phyloP scores from a whole-genome alignment of 2,113 vertebrate genomes.

The Penelope pileata region DNA sequence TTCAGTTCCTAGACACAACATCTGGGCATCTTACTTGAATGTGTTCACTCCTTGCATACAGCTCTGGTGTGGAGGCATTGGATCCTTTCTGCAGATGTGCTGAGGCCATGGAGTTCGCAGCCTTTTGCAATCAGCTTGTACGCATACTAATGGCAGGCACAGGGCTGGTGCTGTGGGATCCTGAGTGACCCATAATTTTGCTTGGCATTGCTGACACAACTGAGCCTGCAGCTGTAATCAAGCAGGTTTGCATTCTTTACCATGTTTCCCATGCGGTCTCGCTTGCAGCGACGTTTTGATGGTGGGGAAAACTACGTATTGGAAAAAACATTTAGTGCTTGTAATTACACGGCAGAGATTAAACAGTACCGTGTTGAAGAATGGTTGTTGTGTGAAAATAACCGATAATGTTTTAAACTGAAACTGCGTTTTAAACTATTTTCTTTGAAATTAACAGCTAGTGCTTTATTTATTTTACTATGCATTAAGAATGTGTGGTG shows the following conservation, averaged over 20 bases:
- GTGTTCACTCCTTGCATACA: rapidly evolving
- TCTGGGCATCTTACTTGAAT: background rate
- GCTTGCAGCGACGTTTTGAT: background rate
- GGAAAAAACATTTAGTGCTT: background rate
- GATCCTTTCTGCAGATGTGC: background rate
- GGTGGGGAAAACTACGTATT: background rate
- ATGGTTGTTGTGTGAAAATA: background rate
- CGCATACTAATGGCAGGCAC: background rate
- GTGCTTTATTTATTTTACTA: background rate
- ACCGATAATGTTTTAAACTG: background rate
- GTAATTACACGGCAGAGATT: background rate
- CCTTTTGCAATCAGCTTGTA: background rate
- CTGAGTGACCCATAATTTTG: background rate
- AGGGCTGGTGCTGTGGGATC: background rate
- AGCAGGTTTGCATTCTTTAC: background rate
- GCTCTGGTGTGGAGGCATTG: background rate
- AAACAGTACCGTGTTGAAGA: background rate
- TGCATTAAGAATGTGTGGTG: background rate
- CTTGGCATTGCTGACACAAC: background rate
- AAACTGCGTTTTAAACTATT: background rate
- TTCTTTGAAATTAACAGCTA: background rate
- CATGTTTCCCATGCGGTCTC: background rate
- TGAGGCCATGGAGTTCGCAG: background rate
- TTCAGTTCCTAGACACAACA: background rate
- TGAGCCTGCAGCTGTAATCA: background rate